These are phyloP conservation scores for Axinella damicornis DNA, from an alignment of 37 sponge, comb jelly and placozoan genomes.

Conservation along the genomic window DNA sequence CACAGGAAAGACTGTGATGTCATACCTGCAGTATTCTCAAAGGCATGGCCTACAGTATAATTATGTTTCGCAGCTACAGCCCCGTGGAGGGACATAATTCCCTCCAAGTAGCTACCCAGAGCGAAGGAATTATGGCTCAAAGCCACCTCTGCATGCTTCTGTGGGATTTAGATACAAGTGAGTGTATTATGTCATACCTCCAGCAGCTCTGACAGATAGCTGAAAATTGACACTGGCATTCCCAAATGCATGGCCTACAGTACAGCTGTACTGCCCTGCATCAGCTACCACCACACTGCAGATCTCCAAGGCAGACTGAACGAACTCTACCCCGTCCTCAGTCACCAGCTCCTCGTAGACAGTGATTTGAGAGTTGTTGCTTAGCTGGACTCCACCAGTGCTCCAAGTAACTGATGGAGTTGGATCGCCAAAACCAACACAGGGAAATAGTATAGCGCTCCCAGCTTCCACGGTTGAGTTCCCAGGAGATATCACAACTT, in stretches of 20 bases:
- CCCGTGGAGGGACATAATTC: too few species aligned
- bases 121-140: too few species aligned
- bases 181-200: too few species aligned
- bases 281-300: conserved; percentile 17
- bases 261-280: conserved; percentile 22
- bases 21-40: too few species aligned
- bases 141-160: too few species aligned
- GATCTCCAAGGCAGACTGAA: conserved; percentile 23
- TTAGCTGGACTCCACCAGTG: not conserved
- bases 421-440: conserved; percentile 40
- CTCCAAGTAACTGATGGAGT: conserved; percentile 22
- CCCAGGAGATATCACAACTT: conserved; percentile 1
- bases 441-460: not conserved
- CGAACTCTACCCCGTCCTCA: conserved; percentile 5
- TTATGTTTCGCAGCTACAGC: too few species aligned
- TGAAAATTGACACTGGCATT: not conserved
- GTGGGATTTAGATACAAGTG: too few species aligned
- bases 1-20: too few species aligned
- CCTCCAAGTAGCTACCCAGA: too few species aligned
- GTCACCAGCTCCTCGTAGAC: conserved; percentile 19
- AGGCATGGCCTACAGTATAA: too few species aligned
- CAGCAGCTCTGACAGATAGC: not conserved
- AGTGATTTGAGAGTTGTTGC: conserved; percentile 6
- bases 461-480: conserved; percentile 11
- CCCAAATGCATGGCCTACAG: not conserved